Evolutionary conservation across 2,888 invertebrate genomes (phyloP), one percentile per base, ranked within the genome.

Genomic region (Lasius fuliginosus): DNA sequence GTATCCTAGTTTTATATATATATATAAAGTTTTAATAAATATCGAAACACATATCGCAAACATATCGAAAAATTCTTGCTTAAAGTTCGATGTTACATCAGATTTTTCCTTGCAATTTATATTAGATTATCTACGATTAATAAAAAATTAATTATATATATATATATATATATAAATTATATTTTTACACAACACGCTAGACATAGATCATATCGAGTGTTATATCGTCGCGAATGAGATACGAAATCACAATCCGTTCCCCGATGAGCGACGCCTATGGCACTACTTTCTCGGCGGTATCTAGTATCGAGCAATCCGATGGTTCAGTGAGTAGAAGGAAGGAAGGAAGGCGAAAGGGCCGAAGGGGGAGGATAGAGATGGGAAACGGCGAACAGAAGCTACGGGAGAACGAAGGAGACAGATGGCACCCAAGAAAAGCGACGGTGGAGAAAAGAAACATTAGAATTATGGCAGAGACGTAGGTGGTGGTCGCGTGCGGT

Each of bases 401-500:
- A 36, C 27, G 77, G 11, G n/a, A 82, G 58, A 77, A 42, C 62
- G 74, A 81, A 68, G 64, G 42, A 46, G 18, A 53, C 36, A 58
- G 36, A 64, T 68, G 76, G 86, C 56, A 33, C 11, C 30, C 18
- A 65, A 9, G 56, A 58, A 23, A 23, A 67, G 60, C 53, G 82
- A 67, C 64, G 73, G 60, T 23, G 46, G 6, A 58, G 77, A 56
- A 58, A 69, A 60, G 53, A 79, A 62, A 69, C 33, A 27, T 27
- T 33, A 53, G 60, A 69, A 64, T 65, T 76, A 68, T 46, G 23
- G 18, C 40, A 49, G 18, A 60, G 30, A 56, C 49, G 76, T 82
- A 67, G 81, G 69, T 68, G 65, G 62, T 33, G 79, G 84, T 89
- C 89, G 87, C 86, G 89, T 89, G 89, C 83, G 84, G 85, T 79